Evolutionary conservation across 2,113 vertebrate genomes (phyloP).

Genomic region (Lepisosteus osseus): DNA sequence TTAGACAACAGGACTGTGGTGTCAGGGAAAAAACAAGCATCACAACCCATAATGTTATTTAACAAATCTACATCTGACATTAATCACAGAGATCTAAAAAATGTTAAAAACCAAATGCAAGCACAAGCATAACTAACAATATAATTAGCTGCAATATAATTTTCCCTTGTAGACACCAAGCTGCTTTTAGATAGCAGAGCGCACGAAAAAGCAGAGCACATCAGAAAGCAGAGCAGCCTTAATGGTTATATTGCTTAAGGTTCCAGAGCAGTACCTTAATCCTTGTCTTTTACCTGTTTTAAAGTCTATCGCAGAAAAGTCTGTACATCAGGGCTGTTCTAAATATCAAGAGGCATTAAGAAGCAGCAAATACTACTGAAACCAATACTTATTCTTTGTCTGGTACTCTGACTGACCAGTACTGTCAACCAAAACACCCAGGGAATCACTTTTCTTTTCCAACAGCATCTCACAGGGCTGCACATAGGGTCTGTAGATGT

Average conservation of each 20-base stretch:
- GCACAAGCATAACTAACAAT: neutral
- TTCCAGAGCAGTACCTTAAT: neutral
- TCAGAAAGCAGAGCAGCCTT: neutral
- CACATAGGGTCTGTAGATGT: too few species aligned
- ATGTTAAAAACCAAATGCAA: conserved; percentile 1
- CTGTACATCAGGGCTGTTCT: too few species aligned
- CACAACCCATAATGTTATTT: conserved; percentile 12
- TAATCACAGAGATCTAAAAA: conserved; percentile 13
- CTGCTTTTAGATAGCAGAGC: conserved; percentile 4
- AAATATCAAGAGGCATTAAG: too few species aligned
- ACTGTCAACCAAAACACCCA: too few species aligned
- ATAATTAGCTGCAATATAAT: conserved; percentile 2
- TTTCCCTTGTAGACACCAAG: neutral
- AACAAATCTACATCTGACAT: conserved; percentile 10
- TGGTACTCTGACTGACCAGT: too few species aligned
- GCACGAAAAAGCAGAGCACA: too few species aligned
- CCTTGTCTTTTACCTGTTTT: neutral
- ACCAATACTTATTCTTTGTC: too few species aligned
- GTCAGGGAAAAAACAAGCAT: neutral
- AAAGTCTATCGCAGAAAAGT: neutral
- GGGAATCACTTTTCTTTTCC: too few species aligned
- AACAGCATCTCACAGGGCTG: too few species aligned
- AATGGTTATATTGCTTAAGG: neutral
- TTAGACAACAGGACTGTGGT: neutral
- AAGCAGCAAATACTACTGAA: too few species aligned